phyloP scores from a whole-genome alignment of 2,888 invertebrate species.

The Pseudeuparius sepicola region DNA sequence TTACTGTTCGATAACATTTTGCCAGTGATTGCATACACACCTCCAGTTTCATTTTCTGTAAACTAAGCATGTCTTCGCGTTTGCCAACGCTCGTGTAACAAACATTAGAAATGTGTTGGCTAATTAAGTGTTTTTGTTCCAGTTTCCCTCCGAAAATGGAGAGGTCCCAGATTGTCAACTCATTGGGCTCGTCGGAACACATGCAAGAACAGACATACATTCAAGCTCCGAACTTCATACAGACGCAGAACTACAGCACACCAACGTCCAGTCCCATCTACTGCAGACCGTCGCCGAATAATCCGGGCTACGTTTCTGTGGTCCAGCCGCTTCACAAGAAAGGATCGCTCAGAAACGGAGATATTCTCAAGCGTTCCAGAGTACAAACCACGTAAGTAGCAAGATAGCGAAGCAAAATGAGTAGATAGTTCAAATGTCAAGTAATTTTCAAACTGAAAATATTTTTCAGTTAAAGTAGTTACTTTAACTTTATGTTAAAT shows the following conservation, averaged over 20 bases:
- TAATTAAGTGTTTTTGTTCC: slow-evolving; percentile 30
- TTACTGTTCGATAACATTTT: too few species aligned
- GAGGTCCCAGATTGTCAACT: slow-evolving; percentile 36
- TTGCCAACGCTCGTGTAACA: too few species aligned
- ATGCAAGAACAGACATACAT: slow-evolving; percentile 39
- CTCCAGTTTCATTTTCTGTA: too few species aligned
- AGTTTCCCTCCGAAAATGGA: slow-evolving; percentile 42
- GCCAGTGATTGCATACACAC: too few species aligned
- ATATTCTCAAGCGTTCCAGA: slow-evolving; percentile 55
- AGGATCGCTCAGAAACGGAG: slow-evolving; percentile 52
- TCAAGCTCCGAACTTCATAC: slow-evolving; percentile 38
- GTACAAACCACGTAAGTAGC: slow-evolving; percentile 59
- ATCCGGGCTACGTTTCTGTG: slow-evolving; percentile 35
- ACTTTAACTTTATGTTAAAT: too few species aligned
- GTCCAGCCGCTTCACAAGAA: slow-evolving; percentile 51
- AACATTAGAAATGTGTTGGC: too few species aligned
- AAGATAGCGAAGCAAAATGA: too few species aligned
- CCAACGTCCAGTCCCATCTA: slow-evolving; percentile 34
- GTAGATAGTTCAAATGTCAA: too few species aligned
- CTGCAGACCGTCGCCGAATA: slow-evolving; percentile 35
- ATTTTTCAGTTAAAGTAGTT: too few species aligned
- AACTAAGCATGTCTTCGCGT: too few species aligned
- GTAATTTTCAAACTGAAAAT: too few species aligned
- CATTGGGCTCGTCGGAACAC: slow-evolving; percentile 34
- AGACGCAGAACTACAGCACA: slow-evolving; percentile 36